Conservation (phyloP, 2,888 invertebrate genomes). For the Orchestes rusci region DNA sequence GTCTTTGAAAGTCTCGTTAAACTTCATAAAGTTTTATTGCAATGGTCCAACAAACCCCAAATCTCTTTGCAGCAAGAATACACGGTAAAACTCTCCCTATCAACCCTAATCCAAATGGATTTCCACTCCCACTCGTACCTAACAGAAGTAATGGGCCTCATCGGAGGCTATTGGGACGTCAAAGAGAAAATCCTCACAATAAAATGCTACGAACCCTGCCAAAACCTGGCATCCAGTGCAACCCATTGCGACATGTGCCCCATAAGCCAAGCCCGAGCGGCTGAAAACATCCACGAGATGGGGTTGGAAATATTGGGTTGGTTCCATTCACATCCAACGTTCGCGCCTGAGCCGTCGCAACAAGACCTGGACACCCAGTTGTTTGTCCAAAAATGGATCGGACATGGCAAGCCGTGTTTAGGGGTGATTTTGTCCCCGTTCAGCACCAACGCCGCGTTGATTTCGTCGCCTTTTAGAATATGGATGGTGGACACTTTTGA, state of each 20-base stretch:
- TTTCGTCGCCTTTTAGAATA: conserved; percentile 51
- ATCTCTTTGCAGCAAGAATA: conserved; percentile 52
- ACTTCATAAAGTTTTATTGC: no score
- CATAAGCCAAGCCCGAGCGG: conserved; percentile 57
- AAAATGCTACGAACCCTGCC: conserved; percentile 55
- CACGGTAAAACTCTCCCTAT: conserved; percentile 50
- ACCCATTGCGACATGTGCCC: conserved; percentile 77
- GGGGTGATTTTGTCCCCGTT: conserved; percentile 62
- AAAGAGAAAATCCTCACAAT: conserved; percentile 42
- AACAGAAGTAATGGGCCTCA: conserved; percentile 68
- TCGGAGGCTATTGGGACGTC: conserved; percentile 52
- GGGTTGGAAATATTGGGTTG: conserved; percentile 47
- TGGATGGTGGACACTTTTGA: conserved; percentile 45
- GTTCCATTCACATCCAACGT: conserved; percentile 74
- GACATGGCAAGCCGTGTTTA: conserved; percentile 52
- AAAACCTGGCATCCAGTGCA: conserved; percentile 54
- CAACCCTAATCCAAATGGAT: conserved; percentile 59
- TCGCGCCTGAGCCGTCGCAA: conserved; percentile 62
- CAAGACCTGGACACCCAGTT: conserved; percentile 62
- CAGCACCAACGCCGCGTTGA: conserved; percentile 47
- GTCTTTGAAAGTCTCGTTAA: no score
- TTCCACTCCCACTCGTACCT: conserved; percentile 62
- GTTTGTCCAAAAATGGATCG: conserved; percentile 51
- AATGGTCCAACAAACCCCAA: neutral
- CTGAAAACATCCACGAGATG: conserved; percentile 47